phyloP scores from a whole-genome alignment of 2,888 invertebrate species.

The Drosophila hamatofila region DNA sequence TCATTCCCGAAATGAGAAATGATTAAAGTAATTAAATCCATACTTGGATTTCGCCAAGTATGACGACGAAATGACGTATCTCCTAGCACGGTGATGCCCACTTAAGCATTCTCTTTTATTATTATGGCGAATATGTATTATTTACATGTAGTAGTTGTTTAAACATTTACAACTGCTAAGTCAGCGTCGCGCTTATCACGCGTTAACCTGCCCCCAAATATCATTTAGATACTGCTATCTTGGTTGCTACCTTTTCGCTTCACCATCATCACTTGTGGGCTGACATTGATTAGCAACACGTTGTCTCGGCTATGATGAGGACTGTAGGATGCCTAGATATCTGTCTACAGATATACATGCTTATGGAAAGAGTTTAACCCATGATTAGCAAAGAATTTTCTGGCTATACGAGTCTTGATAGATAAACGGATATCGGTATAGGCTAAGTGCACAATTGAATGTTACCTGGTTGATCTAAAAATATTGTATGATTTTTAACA shows the following conservation, averaged over 20 bases:
- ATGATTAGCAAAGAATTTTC: background rate
- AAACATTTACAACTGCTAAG: conserved; percentile 4
- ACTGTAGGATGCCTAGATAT: background rate
- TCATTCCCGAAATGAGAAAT: background rate
- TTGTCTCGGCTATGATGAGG: background rate
- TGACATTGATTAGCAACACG: conserved; percentile 9
- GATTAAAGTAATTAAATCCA: background rate
- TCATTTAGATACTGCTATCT: background rate
- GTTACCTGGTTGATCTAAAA: no score
- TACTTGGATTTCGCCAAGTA: conserved; percentile 21
- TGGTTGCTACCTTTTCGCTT: conserved; percentile 10
- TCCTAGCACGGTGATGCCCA: background rate
- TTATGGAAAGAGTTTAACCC: conserved; percentile 1
- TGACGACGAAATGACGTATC: conserved; percentile 24
- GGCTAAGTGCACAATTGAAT: no score
- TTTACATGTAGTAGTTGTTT: background rate
- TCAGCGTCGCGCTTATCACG: conserved; percentile 2
- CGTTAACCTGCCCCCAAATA: conserved; percentile 1
- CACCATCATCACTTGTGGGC: conserved; percentile 8
- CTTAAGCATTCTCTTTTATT: background rate
- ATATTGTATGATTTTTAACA: no score
- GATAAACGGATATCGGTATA: background rate
- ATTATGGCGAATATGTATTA: background rate
- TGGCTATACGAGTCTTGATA: background rate
- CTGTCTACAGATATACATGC: background rate